These are phyloP conservation scores for Anisognathus igniventris DNA, from an alignment of 2,797 vertebrate genomes.

Conservation along the genomic window DNA sequence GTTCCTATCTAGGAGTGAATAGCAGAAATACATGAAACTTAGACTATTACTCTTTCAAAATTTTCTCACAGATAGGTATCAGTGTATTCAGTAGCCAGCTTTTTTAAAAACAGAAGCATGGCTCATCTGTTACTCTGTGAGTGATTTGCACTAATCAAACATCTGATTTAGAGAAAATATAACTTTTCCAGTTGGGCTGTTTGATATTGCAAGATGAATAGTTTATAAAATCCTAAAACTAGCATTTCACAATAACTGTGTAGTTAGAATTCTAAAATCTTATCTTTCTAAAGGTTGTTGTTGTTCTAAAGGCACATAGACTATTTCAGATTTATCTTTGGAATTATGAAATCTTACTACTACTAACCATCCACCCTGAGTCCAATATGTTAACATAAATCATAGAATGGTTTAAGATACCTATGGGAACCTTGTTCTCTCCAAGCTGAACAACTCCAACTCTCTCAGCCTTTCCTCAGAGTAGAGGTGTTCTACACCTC, in stretches of 20 bases:
- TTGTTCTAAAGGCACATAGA: not conserved
- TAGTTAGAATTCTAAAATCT: not conserved
- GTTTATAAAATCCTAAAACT: not conserved
- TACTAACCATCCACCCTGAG: not conserved
- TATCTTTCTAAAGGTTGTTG: not conserved
- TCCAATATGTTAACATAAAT: not conserved
- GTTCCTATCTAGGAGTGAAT: not conserved
- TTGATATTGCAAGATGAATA: not conserved
- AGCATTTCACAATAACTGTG: not conserved
- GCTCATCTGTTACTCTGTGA: not conserved
- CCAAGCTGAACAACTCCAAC: not conserved
- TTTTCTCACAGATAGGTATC: not conserved
- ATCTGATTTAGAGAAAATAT: not conserved
- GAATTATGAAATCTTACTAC: not conserved
- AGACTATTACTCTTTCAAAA: not conserved
- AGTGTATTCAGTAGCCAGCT: not conserved
- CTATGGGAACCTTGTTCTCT: not conserved
- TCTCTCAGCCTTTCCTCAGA: not conserved
- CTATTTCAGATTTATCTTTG: not conserved
- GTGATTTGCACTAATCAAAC: not conserved
- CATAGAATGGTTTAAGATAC: not conserved
- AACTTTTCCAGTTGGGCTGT: not conserved
- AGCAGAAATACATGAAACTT: not conserved
- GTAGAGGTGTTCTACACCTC: rapidly evolving
- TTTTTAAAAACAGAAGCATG: not conserved